A percentile compares a stretch with the other conserved stretches of the same genome.
phyloP scores from a whole-genome alignment of 2,113 vertebrate genomes.

The Proteles cristata region DNA sequence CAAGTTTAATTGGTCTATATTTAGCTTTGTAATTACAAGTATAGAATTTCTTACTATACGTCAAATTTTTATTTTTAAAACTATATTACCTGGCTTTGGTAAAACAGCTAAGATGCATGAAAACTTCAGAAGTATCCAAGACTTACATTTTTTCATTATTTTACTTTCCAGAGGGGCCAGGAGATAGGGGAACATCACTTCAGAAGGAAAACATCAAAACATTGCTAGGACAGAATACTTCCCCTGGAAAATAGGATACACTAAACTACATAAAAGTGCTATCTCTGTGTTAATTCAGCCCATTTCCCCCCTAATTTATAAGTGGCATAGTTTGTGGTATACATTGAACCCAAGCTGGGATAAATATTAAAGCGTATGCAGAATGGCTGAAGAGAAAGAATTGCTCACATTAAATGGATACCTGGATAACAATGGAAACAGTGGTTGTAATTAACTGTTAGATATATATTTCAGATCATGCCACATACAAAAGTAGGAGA shows the following conservation, averaged over 20 bases:
- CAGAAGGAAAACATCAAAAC: neutral
- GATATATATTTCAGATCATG: neutral
- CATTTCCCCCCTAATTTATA: neutral
- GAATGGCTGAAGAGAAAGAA: neutral
- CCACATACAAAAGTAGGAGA: neutral
- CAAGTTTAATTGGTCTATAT: constrained; percentile 36
- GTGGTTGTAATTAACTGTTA: neutral
- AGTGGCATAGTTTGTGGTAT: neutral
- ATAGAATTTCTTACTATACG: neutral
- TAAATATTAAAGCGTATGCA: neutral
- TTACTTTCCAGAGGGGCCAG: neutral
- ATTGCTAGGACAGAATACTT: neutral
- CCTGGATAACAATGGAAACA: neutral
- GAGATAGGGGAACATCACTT: neutral
- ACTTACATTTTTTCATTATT: neutral
- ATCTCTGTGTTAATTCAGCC: neutral
- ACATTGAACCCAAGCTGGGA: neutral
- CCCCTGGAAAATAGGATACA: neutral
- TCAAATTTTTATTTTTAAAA: constrained; percentile 11
- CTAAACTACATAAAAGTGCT: neutral
- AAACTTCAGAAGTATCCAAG: neutral
- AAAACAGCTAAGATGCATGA: neutral
- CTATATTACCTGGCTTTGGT: neutral
- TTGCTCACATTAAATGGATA: neutral
- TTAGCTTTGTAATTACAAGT: constrained; percentile 6